Conservation (phyloP, 2,113 vertebrate genomes). For the Oceanodroma tethys region DNA sequence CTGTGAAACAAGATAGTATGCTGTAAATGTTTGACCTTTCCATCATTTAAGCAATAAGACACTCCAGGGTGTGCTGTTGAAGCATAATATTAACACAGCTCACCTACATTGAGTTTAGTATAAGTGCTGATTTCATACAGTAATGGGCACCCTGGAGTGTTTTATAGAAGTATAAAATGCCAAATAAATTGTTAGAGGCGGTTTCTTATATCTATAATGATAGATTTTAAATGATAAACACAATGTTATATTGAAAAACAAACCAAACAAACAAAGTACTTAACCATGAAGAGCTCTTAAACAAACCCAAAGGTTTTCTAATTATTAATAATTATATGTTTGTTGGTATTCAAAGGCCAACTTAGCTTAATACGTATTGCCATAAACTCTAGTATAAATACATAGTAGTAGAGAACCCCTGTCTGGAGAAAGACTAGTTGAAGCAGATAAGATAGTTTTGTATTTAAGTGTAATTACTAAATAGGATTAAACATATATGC, state of each 20-base stretch:
- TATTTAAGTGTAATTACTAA: not conserved
- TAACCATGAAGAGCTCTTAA: not conserved
- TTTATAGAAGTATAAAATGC: not conserved
- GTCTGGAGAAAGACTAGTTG: not conserved
- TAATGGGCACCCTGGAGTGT: not conserved
- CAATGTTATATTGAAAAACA: not conserved
- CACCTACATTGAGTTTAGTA: not conserved
- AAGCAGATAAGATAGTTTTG: not conserved
- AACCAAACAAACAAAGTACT: not conserved
- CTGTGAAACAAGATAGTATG: not conserved
- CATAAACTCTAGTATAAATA: not conserved
- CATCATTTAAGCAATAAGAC: not conserved
- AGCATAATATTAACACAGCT: conserved; percentile 5
- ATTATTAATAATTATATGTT: not conserved
- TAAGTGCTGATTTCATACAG: not conserved
- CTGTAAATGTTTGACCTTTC: conserved; percentile 42
- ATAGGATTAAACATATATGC: not conserved
- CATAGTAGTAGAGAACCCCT: not conserved
- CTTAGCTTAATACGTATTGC: not conserved
- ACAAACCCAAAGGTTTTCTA: not conserved
- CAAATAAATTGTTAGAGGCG: not conserved
- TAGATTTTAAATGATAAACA: not conserved
- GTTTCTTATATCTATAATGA: not conserved
- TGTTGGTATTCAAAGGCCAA: not conserved
- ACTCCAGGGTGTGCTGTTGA: not conserved